Conservation (phyloP, 2,113 vertebrate species). For the Neogobius melanostomus region DNA sequence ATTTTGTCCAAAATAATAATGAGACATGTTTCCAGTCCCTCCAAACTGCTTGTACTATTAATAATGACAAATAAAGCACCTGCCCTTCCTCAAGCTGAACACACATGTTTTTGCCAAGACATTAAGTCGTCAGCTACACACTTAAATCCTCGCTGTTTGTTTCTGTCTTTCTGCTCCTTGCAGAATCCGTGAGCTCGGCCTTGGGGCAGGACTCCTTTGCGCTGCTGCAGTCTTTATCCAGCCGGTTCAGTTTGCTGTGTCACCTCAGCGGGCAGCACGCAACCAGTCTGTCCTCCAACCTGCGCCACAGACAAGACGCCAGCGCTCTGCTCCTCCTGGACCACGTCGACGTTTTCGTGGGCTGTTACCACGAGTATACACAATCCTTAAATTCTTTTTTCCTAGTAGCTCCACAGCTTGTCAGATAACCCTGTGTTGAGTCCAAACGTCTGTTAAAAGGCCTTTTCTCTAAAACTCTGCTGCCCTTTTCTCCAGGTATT, state of each 20-base stretch:
- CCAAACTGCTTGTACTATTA: too few species aligned
- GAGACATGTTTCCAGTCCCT: too few species aligned
- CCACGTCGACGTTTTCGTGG: slow-evolving; percentile 86
- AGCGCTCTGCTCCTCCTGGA: slow-evolving; percentile 87
- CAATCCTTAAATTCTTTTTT: slow-evolving; percentile 10
- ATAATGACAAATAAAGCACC: too few species aligned
- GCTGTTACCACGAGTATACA: slow-evolving; percentile 88
- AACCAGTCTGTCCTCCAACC: slow-evolving; percentile 85
- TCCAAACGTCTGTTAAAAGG: too few species aligned
- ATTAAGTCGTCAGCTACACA: too few species aligned
- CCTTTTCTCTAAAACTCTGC: too few species aligned
- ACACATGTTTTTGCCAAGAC: too few species aligned
- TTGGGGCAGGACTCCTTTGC: slow-evolving; percentile 72
- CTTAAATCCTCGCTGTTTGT: too few species aligned
- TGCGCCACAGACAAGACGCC: slow-evolving; percentile 82
- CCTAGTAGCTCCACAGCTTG: too few species aligned
- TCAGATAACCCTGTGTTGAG: too few species aligned
- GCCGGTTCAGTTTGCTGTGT: slow-evolving; percentile 86
- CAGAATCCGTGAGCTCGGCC: slow-evolving; percentile 84
- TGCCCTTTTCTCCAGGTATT: slow-evolving; percentile 80
- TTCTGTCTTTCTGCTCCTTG: neutral
- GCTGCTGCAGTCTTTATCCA: slow-evolving; percentile 85
- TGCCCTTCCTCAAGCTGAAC: too few species aligned
- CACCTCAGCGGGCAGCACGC: slow-evolving; percentile 94
- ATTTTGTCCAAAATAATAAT: too few species aligned